Conservation (phyloP, 2,113 vertebrate species). For the Orcinus orca region DNA sequence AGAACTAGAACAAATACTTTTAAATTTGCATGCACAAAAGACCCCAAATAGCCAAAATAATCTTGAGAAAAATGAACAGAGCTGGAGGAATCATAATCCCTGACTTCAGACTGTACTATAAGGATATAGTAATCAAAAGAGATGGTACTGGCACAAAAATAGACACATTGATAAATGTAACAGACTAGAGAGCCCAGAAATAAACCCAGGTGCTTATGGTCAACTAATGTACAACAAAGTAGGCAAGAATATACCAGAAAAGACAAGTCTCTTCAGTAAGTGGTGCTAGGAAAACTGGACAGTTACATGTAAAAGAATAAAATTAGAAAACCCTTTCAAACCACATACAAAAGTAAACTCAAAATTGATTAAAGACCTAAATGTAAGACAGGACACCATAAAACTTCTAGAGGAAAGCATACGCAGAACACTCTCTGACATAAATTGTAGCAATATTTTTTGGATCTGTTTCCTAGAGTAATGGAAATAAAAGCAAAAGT, state of each 20-base stretch:
- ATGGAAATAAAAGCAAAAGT: background rate
- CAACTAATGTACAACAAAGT: background rate
- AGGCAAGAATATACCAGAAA: background rate
- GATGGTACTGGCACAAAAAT: background rate
- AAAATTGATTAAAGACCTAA: background rate
- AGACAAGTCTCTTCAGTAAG: background rate
- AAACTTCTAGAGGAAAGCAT: background rate
- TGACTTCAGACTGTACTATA: background rate
- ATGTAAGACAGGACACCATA: background rate
- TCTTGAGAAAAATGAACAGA: background rate
- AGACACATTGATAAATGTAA: background rate
- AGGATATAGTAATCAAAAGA: background rate
- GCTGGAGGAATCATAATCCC: background rate
- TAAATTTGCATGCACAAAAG: background rate
- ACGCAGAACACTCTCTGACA: background rate
- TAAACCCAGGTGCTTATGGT: background rate
- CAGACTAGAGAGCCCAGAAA: background rate
- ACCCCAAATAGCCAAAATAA: background rate
- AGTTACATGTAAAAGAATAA: background rate
- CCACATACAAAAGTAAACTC: background rate
- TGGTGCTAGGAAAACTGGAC: background rate
- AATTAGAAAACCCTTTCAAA: background rate
- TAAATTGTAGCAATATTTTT: background rate
- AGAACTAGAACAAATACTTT: background rate
- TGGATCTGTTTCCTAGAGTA: background rate